Evolutionary conservation across 23 tunicate species (phyloP).

Genomic region (Phallusia fumigata): DNA sequence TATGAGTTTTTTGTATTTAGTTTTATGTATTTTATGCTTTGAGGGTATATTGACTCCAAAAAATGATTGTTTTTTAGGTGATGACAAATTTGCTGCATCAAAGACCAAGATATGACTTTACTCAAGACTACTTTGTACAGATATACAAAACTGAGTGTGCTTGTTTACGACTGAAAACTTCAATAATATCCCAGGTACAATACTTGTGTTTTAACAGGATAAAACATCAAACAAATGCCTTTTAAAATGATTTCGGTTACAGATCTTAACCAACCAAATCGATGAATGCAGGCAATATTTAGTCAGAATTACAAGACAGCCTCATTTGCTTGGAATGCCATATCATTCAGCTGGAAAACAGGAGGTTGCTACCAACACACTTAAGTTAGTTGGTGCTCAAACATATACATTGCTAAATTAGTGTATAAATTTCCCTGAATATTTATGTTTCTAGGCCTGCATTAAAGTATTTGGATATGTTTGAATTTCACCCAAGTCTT

Average conservation of each 20-base stretch:
- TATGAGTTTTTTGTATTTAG: slow-evolving; percentile 27
- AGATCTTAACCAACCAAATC: slow-evolving; percentile 67
- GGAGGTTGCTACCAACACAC: slow-evolving; percentile 55
- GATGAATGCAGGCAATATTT: slow-evolving; percentile 61
- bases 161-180: slow-evolving; percentile 60
- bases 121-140: slow-evolving; percentile 68
- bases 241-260: slow-evolving; percentile 4
- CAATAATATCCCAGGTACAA: slow-evolving; percentile 49
- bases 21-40: too few species aligned
- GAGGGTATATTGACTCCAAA: neutral
- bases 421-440: too few species aligned
- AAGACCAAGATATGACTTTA: slow-evolving; percentile 82
- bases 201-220: neutral
- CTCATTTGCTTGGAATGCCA: slow-evolving; percentile 69
- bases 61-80: slow-evolving; percentile 31
- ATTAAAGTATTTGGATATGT: slow-evolving; percentile 64
- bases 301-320: slow-evolving; percentile 13
- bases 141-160: slow-evolving; percentile 68
- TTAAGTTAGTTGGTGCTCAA: slow-evolving; percentile 29
- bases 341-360: slow-evolving; percentile 40
- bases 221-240: neutral
- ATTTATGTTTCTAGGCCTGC: slow-evolving; percentile 50
- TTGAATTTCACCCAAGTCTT: slow-evolving; percentile 80
- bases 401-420: too few species aligned
- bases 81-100: slow-evolving; percentile 69